A percentile compares a stretch with the other conserved stretches of the same genome.
Evolutionary conservation across 2,113 vertebrate species (phyloP).

Genomic region (Cottus gobio): DNA sequence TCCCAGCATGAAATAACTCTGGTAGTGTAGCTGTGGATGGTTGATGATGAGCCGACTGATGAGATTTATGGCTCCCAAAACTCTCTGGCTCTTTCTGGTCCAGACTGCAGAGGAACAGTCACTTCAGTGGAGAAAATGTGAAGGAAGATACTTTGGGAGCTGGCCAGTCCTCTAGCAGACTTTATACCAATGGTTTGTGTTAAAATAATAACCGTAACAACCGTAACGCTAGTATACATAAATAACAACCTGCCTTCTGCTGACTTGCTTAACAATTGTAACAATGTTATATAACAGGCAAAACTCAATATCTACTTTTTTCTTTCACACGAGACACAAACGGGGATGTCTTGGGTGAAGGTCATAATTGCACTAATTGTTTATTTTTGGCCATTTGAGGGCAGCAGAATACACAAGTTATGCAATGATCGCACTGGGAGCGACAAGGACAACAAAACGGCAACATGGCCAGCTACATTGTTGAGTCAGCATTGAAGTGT

Average conservation of each 20-base stretch:
- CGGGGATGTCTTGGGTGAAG: not conserved
- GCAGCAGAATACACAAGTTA: not conserved
- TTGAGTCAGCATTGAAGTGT: too few relatives aligned
- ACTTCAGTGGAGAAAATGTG: constrained; percentile 17
- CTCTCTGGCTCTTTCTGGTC: not conserved
- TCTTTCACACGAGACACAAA: not conserved
- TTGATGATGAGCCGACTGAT: constrained; percentile 27
- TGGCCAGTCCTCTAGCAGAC: not conserved
- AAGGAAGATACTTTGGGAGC: not conserved
- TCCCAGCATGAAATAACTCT: constrained; percentile 7
- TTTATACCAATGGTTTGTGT: not conserved
- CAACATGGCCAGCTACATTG: too few relatives aligned
- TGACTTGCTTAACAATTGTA: not conserved
- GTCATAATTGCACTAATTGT: too few relatives aligned
- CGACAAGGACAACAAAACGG: too few relatives aligned
- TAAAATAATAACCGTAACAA: too few relatives aligned
- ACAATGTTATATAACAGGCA: not conserved
- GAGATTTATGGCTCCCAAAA: constrained; percentile 26
- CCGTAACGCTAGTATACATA: not conserved
- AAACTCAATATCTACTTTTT: not conserved
- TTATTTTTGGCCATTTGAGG: too few relatives aligned
- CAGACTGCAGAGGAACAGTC: not conserved
- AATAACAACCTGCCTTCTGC: not conserved
- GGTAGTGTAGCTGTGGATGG: not conserved
- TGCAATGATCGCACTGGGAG: too few relatives aligned